phyloP scores from a whole-genome alignment of 1,140 invertebrate species.

The Aphaenogaster rudis region DNA sequence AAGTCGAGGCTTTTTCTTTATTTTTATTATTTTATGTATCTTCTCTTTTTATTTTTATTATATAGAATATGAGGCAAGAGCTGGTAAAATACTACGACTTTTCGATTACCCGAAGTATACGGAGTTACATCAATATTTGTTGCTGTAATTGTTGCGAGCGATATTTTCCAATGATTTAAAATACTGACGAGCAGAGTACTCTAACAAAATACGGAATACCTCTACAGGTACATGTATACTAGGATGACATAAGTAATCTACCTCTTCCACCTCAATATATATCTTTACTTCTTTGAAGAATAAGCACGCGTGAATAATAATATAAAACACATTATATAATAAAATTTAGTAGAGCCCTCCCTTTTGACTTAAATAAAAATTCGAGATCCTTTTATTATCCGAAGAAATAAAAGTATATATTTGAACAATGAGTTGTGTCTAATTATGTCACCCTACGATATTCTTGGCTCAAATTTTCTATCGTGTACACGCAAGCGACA shows the following conservation, averaged over 20 bases:
- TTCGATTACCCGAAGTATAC: slow-evolving; percentile 1
- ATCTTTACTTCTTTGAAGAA: slow-evolving; percentile 26
- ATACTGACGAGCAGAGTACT: not conserved
- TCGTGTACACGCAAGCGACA: slow-evolving; percentile 22
- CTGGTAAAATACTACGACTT: slow-evolving; percentile 2
- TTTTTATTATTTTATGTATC: not conserved
- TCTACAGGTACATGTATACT: slow-evolving; percentile 32
- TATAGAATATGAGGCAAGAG: not conserved
- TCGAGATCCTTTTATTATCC: not conserved
- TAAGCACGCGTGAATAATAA: not conserved
- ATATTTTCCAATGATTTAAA: slow-evolving; percentile 12
- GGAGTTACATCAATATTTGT: slow-evolving; percentile 42
- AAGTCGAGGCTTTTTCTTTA: not conserved
- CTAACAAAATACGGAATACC: slow-evolving; percentile 43
- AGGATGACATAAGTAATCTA: slow-evolving; percentile 35
- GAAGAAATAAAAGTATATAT: slow-evolving; percentile 43
- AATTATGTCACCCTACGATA: slow-evolving; percentile 16
- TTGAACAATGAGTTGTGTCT: not conserved
- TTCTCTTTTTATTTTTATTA: not conserved
- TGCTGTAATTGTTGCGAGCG: slow-evolving; percentile 16
- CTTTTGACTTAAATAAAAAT: not conserved
- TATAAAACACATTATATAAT: not conserved
- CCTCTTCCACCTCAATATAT: slow-evolving; percentile 15
- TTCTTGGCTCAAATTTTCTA: not conserved
- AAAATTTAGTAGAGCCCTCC: not conserved